Evolutionary conservation across 2,113 vertebrate genomes (phyloP), one percentile per base, ranked within the genome.

Genomic region (Clarias macrocephalus): DNA sequence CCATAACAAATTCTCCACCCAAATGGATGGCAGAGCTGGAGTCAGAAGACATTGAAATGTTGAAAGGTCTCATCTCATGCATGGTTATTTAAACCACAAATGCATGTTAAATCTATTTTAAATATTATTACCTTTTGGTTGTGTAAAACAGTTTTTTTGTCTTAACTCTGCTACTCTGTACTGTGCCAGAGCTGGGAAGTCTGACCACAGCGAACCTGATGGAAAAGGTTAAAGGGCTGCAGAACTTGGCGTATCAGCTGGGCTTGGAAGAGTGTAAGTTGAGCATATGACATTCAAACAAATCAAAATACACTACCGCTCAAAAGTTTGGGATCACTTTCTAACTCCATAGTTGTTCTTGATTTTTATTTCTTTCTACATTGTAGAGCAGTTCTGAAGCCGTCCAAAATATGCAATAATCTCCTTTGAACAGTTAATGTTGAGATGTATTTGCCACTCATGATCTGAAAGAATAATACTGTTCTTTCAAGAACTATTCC

Each of bases 11-110:
- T 90, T 99, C 98, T 48, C 98, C 98, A 80, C 97, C 97, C 1
- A 99, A 99, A 89, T 99, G 98, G 98, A 99, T 99, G 98, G 97
- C 98, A 91, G 97, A 99, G 91, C 94, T 99, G 85, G 98, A 99
- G 92, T 97, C 95, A 63, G 98, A 99, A 88, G 98, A 99, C 92
- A 97, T 98, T 11, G 98, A 99, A 90, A 99, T 99, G 98, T 93
- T 99, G 86, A 99, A 98, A 95, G 98, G 98, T 99, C 92, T 90
- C 76, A 30, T 85, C 5, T 60, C 9, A 18, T 33, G 0, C 59
- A 42, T 63, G 25, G 57, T 33, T 73, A 62, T 5, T 7, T 28
- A 16, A 33, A 23, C 18, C 11, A 28, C 11, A 52, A 37, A 79
- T 82, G 0, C 25, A 54, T 81, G 11, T 72, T 72, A 66, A 65